Base-by-base conservation (phyloP, 2,113 vertebrate species). In the Aleadryas rufinucha region DNA sequence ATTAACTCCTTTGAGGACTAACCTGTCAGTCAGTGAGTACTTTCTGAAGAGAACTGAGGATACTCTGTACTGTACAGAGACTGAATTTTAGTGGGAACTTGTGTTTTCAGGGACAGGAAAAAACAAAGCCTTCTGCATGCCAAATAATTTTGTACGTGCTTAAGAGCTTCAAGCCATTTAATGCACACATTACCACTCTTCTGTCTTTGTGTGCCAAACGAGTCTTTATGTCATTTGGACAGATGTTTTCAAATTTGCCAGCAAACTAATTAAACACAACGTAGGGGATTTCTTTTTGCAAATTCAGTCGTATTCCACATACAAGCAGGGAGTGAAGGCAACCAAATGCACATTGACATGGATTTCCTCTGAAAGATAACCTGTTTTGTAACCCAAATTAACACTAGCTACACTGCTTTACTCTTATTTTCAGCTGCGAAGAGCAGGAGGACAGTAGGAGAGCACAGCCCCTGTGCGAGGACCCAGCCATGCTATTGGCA, bases 391-490 rank as follows among this genome's bases (percentile, higher is more conserved):
- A 81, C 8, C 7, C 23, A 77, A 77, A 81, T 63, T 50, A 56
- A 65, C 42, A n/a, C 15, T 44, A 78, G 33, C 33, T 87, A 13
- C 1, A 3, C 17, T 63, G 57, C 59, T 61, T 84, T 79, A 35
- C 76, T 65, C 31, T 60, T 68, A 26, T 22, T 91, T 85, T 61
- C 30, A 69, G 44, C 37, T 50, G 17, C 13, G 37, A 81, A 42
- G 39, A 83, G 75, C 44, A 59, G 47, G 33, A 85, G 23, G 50
- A 37, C 2, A 13, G 42, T 64, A 35, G 65, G 35, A 65, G 31
- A 63, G 39, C 0, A 0, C 31, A 54, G 64, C 11, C 24, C 30
- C 66, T 13, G 9, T 24, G 65, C 0, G 0, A 33, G 49, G 72
- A 49, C 17, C 27, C 20, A 27, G 68, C 61, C 11, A 2, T 33